Conservation (phyloP, 1,140 invertebrate genomes). For the Plodia interpunctella region DNA sequence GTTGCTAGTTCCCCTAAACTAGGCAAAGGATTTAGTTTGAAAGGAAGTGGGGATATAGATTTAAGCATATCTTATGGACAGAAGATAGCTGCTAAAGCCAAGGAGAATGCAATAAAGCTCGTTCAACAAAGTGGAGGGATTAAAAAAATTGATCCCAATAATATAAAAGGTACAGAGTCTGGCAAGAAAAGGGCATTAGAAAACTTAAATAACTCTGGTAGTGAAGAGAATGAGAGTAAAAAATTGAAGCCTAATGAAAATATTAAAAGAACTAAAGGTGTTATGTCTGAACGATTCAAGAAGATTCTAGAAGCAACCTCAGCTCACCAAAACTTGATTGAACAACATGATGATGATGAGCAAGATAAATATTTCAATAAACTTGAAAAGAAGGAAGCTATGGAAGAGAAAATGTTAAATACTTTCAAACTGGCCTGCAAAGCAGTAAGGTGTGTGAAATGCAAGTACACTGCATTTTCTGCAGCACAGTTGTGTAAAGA, state of each 20-base stretch:
- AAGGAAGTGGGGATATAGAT: conserved; percentile 78
- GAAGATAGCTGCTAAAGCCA: conserved; percentile 78
- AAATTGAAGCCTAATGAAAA: conserved; percentile 68
- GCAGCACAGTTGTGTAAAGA: conserved; percentile 90
- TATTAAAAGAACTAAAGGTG: conserved; percentile 54
- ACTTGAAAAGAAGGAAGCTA: conserved; percentile 91
- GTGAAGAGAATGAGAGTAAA: conserved; percentile 62
- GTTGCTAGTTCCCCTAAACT: conserved; percentile 52
- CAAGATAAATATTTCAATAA: conserved; percentile 93
- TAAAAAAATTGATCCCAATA: conserved; percentile 83
- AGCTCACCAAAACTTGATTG: conserved; percentile 85
- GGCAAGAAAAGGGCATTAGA: conserved; percentile 77
- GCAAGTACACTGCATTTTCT: conserved; percentile 93
- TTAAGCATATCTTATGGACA: conserved; percentile 79
- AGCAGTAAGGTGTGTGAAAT: conserved; percentile 92
- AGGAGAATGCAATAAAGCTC: conserved; percentile 83
- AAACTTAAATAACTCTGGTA: conserved; percentile 63
- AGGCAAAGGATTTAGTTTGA: conserved; percentile 62
- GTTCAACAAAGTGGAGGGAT: conserved; percentile 82
- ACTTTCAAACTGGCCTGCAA: conserved; percentile 91
- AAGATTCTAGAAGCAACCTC: conserved; percentile 89
- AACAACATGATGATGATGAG: conserved; percentile 84
- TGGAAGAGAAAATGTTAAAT: conserved; percentile 94
- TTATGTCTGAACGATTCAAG: conserved; percentile 83
- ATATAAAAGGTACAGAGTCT: conserved; percentile 76